phyloP scores from a whole-genome alignment of 2,113 vertebrate species.

The Entomyzon cyanotis region DNA sequence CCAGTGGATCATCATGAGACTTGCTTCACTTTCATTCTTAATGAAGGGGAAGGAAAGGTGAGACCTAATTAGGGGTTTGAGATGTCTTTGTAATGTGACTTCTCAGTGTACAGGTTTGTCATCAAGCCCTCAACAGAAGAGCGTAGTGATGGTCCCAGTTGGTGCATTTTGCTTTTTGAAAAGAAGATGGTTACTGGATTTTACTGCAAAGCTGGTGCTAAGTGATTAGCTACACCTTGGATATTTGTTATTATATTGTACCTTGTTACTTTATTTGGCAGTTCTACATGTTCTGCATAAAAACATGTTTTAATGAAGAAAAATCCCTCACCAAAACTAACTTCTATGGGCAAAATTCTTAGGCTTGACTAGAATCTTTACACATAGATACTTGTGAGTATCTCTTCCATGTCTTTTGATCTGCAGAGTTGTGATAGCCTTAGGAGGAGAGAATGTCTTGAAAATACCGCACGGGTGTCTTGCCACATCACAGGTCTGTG shows the following conservation, averaged over 20 bases:
- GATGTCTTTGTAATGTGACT: neutral
- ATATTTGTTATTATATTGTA: neutral
- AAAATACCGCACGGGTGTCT: neutral
- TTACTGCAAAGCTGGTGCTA: neutral
- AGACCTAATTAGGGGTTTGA: neutral
- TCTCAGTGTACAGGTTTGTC: neutral
- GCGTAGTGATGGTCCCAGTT: neutral
- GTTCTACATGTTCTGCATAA: neutral
- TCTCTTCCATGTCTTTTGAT: neutral
- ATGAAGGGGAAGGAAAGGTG: slow-evolving; percentile 1
- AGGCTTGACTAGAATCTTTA: neutral
- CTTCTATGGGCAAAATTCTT: neutral
- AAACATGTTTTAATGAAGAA: neutral
- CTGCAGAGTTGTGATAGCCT: neutral
- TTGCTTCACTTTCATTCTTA: slow-evolving; percentile 8
- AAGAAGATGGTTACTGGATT: neutral
- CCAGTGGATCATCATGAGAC: neutral
- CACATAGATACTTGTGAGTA: neutral
- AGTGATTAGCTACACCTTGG: neutral
- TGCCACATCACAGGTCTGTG: neutral
- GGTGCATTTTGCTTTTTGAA: neutral
- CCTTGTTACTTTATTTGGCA: neutral
- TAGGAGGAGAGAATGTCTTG: neutral
- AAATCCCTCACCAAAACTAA: neutral
- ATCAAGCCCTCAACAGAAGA: neutral